These are phyloP conservation scores for Psophia crepitans DNA, from an alignment of 2,113 vertebrate species.

Conservation along the genomic window DNA sequence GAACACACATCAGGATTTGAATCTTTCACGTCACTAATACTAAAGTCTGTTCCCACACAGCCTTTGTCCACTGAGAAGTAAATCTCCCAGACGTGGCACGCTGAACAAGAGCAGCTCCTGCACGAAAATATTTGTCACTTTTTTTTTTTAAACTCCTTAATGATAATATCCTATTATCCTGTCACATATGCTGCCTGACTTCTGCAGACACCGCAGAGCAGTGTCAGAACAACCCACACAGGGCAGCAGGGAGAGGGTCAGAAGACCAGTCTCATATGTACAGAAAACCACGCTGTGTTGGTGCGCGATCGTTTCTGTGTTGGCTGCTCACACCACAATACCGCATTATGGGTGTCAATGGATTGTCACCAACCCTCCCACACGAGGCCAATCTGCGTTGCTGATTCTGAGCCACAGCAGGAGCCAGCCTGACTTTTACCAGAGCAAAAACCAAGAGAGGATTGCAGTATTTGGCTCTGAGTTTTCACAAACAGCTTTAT, in stretches of 20 bases:
- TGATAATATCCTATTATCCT: background rate
- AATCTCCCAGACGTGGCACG: background rate
- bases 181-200: no score
- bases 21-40: background rate
- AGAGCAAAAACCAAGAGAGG: background rate
- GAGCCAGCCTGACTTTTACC: background rate
- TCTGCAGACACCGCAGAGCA: background rate
- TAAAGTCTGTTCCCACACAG: background rate
- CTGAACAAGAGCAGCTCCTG: background rate
- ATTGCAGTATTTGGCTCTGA: background rate
- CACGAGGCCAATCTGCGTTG: background rate
- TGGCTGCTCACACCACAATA: background rate
- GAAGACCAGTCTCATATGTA: background rate
- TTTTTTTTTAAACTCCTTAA: no score
- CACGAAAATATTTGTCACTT: background rate
- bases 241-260: background rate
- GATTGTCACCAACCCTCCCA: background rate
- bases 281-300: background rate
- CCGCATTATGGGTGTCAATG: accelerated
- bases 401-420: background rate
- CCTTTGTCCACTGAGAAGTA: background rate
- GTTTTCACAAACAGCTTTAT: background rate
- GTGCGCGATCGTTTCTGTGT: background rate
- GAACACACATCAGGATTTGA: background rate
- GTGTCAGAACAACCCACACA: background rate